phyloP scores from a whole-genome alignment of 2,113 vertebrate genomes.

The Fulmarus glacialis region DNA sequence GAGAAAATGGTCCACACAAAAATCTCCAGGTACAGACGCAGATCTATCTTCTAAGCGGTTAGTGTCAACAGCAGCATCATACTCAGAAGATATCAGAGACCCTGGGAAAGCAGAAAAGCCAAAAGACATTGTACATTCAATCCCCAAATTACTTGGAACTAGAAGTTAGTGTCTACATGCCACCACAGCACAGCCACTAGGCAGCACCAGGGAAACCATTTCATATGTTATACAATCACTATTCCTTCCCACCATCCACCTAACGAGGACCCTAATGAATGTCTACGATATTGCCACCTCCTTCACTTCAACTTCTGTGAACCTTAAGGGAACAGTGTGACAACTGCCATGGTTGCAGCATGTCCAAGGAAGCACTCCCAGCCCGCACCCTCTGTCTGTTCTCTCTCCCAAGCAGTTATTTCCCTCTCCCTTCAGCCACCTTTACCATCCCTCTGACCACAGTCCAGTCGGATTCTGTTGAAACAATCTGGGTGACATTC shows the following conservation, averaged over 20 bases:
- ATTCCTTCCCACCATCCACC: not conserved
- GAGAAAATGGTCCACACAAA: not conserved
- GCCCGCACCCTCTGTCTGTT: not conserved
- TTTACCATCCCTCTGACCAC: not conserved
- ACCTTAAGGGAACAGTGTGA: not conserved
- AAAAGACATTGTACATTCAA: not conserved
- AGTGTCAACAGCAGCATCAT: not conserved
- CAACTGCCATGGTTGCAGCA: not conserved
- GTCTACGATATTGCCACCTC: not conserved
- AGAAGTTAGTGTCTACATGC: accelerated
- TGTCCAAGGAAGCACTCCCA: not conserved
- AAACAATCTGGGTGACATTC: not conserved
- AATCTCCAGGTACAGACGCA: not conserved
- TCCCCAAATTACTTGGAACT: too few relatives aligned
- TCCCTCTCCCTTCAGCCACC: not conserved
- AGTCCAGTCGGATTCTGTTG: not conserved
- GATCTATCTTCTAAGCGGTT: not conserved
- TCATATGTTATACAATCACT: not conserved
- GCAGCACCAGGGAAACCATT: not conserved
- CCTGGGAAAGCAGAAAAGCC: not conserved
- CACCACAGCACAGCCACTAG: not conserved
- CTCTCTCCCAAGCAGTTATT: not conserved
- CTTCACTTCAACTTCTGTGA: not conserved
- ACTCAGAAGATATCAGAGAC: not conserved
- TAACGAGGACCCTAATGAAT: not conserved